Evolutionary conservation across 2,113 vertebrate genomes (phyloP).

Genomic region (Myrmecobius fasciatus): DNA sequence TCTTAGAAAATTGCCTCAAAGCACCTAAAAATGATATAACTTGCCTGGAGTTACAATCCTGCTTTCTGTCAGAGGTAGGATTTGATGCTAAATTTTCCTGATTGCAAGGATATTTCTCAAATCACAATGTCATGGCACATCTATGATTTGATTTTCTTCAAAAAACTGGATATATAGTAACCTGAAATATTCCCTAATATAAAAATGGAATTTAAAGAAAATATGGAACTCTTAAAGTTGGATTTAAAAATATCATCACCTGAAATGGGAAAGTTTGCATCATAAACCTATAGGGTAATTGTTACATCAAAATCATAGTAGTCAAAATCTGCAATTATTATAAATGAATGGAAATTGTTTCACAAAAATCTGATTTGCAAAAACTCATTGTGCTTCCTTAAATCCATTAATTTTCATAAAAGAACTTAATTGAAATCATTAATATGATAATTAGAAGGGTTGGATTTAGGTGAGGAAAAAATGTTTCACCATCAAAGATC

Average conservation of each 20-base stretch:
- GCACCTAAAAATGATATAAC: background rate
- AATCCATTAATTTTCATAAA: conserved; percentile 24
- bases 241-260: conserved; percentile 62
- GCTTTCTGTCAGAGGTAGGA: background rate
- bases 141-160: background rate
- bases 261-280: conserved; percentile 69
- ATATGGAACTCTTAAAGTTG: background rate
- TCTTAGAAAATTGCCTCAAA: background rate
- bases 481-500: conserved; percentile 16
- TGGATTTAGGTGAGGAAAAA: conserved; percentile 40
- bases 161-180: background rate
- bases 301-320: conserved; percentile 67
- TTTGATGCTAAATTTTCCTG: background rate
- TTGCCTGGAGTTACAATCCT: background rate
- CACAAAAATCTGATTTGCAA: conserved; percentile 66
- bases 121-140: background rate
- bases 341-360: conserved; percentile 61
- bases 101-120: background rate
- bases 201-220: background rate
- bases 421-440: conserved; percentile 53
- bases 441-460: conserved; percentile 2
- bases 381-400: background rate
- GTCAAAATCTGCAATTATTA: conserved; percentile 71
- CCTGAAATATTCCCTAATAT: background rate
- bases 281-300: conserved; percentile 60